Percentiles rank a stretch among this genome's conserved stretches.
Evolutionary conservation across 2,113 vertebrate species (phyloP).

Genomic region (Boulengeromyrus knoepffleri): DNA sequence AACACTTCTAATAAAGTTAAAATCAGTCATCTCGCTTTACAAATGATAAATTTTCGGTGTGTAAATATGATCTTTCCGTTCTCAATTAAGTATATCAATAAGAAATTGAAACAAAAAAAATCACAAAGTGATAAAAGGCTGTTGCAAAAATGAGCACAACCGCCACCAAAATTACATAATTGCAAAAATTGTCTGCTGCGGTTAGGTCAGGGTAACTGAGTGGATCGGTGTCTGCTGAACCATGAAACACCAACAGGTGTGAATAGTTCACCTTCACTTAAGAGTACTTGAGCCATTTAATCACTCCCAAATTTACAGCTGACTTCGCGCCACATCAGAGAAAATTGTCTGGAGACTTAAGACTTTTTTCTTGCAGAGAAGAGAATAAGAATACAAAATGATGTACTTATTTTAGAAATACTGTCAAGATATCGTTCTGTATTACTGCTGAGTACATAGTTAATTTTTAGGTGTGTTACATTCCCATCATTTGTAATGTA

Average conservation of each 20-base stretch:
- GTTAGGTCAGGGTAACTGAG: not conserved
- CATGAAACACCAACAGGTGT: not conserved
- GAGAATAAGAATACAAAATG: not conserved
- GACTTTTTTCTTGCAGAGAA: not conserved
- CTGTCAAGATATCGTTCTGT: not conserved
- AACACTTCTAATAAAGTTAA: not conserved
- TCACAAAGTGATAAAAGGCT: not conserved
- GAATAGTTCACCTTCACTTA: not conserved
- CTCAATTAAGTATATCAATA: not conserved
- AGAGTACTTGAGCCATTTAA: not conserved
- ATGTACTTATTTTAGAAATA: not conserved
- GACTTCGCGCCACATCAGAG: not conserved
- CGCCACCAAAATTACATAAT: not conserved
- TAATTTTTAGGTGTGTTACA: not conserved
- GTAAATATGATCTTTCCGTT: not conserved
- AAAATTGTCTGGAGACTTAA: not conserved
- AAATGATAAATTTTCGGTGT: not conserved
- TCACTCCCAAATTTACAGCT: not conserved
- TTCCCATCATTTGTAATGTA: not conserved
- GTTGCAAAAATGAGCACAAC: not conserved
- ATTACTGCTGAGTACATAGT: not conserved
- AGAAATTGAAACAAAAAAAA: not conserved
- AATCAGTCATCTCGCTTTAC: not conserved
- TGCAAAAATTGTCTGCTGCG: not conserved
- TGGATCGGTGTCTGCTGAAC: not conserved